Base-by-base conservation (phyloP, 2,797 vertebrate genomes). In the Gymnocypris eckloni region DNA sequence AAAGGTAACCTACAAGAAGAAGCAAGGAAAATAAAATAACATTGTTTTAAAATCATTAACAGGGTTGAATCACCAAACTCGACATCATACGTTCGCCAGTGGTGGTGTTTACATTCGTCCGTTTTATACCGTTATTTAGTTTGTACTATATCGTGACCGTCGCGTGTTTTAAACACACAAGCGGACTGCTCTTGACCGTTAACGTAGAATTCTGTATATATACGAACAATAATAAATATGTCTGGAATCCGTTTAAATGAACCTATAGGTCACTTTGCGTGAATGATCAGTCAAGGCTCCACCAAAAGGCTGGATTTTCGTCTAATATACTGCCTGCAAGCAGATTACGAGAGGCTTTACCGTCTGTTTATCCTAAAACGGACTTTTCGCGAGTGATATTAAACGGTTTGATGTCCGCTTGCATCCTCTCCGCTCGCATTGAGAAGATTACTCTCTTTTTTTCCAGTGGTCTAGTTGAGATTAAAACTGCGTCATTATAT, bases 401-500 rank as follows among this genome's bases (percentile, higher is more conserved):
- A 50, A 72, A 56, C 59, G 64, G n/a, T 80, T 82, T 80, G 18
- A 73, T 82, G 33, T n/a, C 76, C 6, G 56, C 33, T 41, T 41
- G 79, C 71, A 33, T 66, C 48, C 54, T 10, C 67, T 5, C 1
- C 69, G 48, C 72, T 18, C 41, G 71, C 79, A 78, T 85, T 67
- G 16, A 64, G 28, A 41, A 48, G 66, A 67, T 83, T 75, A 41
- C 78, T 73, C 59, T 83, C 79, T 64, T 64, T 82, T 79, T 64
- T 61, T 2, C 28, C 28, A 39, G 15, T 15, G 20, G 59, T 83
- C 64, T 85, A 79, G 39, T 88, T 82, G 28, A 75, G 66, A 84
- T 86, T 84, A 67, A 85, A 90, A 89, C 90, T 90, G 90, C 90
- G 90, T 89, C 90, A 90, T 88, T 84, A 67, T 61, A 59, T 52